Percentiles rank a stretch among this genome's conserved stretches.
These are phyloP conservation scores for Cyprinella venusta DNA, from an alignment of 2,797 vertebrate genomes.

Conservation along the genomic window DNA sequence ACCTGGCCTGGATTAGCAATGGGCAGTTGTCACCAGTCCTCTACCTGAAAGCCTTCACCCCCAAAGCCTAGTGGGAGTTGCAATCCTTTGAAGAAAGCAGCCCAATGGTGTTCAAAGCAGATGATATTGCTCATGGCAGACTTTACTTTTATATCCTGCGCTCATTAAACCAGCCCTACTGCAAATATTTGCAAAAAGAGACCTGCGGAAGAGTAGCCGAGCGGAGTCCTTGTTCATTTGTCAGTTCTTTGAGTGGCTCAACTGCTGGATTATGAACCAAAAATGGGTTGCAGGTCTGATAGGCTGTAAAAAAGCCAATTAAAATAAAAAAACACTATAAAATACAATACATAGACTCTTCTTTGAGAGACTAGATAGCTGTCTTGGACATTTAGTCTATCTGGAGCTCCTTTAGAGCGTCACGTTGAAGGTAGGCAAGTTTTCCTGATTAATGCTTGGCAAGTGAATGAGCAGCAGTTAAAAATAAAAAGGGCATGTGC, in stretches of 20 bases:
- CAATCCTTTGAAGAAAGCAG: constrained; percentile 9
- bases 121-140: constrained; percentile 18
- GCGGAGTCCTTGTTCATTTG: neutral
- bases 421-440: constrained; percentile 1
- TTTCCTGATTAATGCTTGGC: constrained; percentile 72
- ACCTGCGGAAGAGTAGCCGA: neutral
- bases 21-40: neutral
- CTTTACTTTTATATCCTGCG: constrained; percentile 9
- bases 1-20: constrained; percentile 8
- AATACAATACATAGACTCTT: neutral
- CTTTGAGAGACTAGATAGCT: constrained; percentile 62
- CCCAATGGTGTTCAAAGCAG: neutral
- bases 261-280: neutral
- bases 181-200: constrained; percentile 10
- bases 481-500: constrained; percentile 72
- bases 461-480: constrained; percentile 67
- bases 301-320: neutral
- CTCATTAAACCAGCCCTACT: constrained; percentile 1
- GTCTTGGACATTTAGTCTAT: constrained; percentile 41
- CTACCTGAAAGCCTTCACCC: constrained; percentile 17
- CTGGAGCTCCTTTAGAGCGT: neutral
- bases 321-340: neutral
- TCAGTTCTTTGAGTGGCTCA: neutral
- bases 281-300: neutral
- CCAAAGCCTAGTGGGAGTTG: constrained; percentile 16